phyloP scores from a whole-genome alignment of 2,888 invertebrate species.

The Isotomurus palustris region DNA sequence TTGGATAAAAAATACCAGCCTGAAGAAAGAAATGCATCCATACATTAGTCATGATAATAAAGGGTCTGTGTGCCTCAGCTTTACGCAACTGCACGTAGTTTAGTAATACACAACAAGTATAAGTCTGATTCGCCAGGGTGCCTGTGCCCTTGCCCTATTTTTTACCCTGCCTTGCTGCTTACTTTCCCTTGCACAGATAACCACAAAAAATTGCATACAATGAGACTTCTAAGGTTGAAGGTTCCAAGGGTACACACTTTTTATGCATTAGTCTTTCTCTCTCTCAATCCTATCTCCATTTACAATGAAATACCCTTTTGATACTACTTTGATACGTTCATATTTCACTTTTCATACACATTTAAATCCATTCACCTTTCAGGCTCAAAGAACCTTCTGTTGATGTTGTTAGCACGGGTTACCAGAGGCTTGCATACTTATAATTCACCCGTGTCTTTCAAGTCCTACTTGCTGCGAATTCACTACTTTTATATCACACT shows the following conservation, averaged over 20 bases:
- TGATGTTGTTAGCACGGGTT: too few species aligned
- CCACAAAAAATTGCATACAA: slow-evolving; percentile 46
- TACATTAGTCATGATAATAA: slow-evolving; percentile 16
- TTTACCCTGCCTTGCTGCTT: slow-evolving; percentile 29
- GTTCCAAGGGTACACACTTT: slow-evolving; percentile 19
- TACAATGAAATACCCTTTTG: slow-evolving; percentile 10
- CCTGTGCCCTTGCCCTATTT: slow-evolving; percentile 34
- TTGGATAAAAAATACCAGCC: slow-evolving; percentile 9
- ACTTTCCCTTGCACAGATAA: slow-evolving; percentile 33
- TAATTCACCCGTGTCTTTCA: too few species aligned
- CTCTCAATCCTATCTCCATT: slow-evolving; percentile 8
- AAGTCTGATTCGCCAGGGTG: slow-evolving; percentile 12
- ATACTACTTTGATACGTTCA: slow-evolving; percentile 7
- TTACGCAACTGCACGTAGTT: too few species aligned
- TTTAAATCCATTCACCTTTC: slow-evolving; percentile 6
- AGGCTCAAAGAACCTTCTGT: too few species aligned
- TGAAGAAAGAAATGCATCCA: slow-evolving; percentile 3
- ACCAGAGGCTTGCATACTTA: too few species aligned
- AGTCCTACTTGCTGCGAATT: too few species aligned
- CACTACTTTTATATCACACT: too few species aligned
- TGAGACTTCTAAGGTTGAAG: slow-evolving; percentile 13
- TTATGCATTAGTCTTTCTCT: slow-evolving; percentile 15
- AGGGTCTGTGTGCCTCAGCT: slow-evolving; percentile 12
- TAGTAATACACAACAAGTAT: too few species aligned
- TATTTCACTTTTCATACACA: not conserved